Evolutionary conservation across 2,113 vertebrate species (phyloP), one percentile per base, ranked within the genome.

Genomic region (Mastomys coucha): DNA sequence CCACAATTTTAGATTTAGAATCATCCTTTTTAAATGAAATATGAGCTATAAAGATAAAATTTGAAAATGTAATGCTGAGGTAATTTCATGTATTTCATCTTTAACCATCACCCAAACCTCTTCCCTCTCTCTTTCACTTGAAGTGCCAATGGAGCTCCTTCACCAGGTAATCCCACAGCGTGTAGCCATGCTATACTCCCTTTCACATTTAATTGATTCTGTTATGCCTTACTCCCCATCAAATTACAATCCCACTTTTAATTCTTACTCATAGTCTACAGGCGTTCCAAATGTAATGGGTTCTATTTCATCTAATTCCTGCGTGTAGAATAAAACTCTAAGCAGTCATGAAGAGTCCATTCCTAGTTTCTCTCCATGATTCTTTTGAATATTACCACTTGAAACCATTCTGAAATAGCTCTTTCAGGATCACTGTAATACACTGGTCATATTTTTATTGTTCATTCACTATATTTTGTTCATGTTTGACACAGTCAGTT

Each of bases 11-110:
- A 4, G 31, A 85, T 87, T 14, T 81, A 86, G 28, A 63, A 96
- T 96, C 94, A 80, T 72, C 65, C 20, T 14, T 0, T 85, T 93
- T 97, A 98, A 97, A 86, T 93, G 80, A 92, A 96, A 97, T 85
- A 36, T 80, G 82, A 45, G 53, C 91, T 49, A 20, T 53, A 82
- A 19, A 95, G 17, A 96, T 53, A n/a, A 97, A 93, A 95, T 24
- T 96, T 72, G 5, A 89, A 98, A 97, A 82, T 88, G n/a, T 0
- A 86, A 22, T 93, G 31, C 89, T 95, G n/a, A 67, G 36, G 9
- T 77, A 88, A 95, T 49, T 56, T 42, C 49, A 77, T 95, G 39
- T 89, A 77, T 88, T 92, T 90, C 28, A 77, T n/a, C 95, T 72
- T 3, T 73, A 84, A 91, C 86, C 22, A 85, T 89, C 77, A 89